These are phyloP conservation scores for Osmerus mordax DNA, from an alignment of 2,113 vertebrate species.

Conservation along the genomic window DNA sequence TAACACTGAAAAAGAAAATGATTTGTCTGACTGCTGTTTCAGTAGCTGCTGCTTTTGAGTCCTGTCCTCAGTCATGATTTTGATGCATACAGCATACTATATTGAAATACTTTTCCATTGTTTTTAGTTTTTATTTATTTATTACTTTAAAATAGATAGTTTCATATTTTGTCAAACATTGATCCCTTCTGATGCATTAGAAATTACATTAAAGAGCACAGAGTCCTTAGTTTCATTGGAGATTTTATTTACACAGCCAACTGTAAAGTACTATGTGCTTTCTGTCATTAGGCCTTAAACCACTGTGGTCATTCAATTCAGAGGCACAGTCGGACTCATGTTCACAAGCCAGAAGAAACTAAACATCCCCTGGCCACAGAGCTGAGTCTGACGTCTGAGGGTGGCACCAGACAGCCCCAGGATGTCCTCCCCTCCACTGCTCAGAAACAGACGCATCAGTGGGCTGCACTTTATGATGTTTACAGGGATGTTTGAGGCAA, in stretches of 20 bases:
- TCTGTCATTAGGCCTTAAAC: conserved; percentile 8
- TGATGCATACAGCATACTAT: no score
- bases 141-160: no score
- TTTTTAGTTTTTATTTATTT: no score
- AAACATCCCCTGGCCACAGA: conserved; percentile 42
- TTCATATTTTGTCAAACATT: no score
- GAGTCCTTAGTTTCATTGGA: no score
- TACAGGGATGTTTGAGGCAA: conserved; percentile 66
- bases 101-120: no score
- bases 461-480: conserved; percentile 51
- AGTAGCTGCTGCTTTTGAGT: no score
- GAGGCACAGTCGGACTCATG: conserved; percentile 30
- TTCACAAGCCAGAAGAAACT: conserved; percentile 28
- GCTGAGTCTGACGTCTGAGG: conserved; percentile 41
- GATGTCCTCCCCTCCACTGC: conserved; percentile 38
- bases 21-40: no score
- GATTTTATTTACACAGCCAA: neutral
- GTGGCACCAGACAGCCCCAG: conserved; percentile 39
- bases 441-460: conserved; percentile 47
- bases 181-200: no score
- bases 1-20: conserved; percentile 9
- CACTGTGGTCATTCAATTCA: conserved; percentile 34
- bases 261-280: neutral
- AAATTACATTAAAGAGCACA: no score
- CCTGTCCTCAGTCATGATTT: no score